Evolutionary conservation across 2,888 invertebrate genomes (phyloP), one percentile per base, ranked within the genome.

Genomic region (Pandemis heparana): DNA sequence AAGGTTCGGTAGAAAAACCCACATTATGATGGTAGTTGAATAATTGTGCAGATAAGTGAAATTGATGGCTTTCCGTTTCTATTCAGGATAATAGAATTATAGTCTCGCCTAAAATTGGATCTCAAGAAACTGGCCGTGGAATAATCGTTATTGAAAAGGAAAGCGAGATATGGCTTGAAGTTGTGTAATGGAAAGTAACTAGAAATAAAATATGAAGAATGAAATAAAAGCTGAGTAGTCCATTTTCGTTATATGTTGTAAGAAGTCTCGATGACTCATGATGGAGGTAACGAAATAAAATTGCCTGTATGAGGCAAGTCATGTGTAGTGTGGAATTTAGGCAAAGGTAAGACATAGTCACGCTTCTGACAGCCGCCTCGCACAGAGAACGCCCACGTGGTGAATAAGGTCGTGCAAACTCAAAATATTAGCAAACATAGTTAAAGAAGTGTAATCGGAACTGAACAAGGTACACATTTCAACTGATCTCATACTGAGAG

Each of bases 1-100:
- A 94, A 93, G 92, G 92, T 89, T 89, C 88, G 87, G 82, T 83
- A 84, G 84, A 87, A 88, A 91, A 91, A 85, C 91, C 90, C 91
- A 93, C 92, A 92, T 93, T 93, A 93, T 93, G 90, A 92, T 88
- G 87, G 87, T 90, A 88, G 89, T 90, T 92, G 92, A 92, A 92
- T 93, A 92, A 94, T 94, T 93, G 92, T 91, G 86, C 81, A 90
- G 92, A 92, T 93, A 93, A 92, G 89, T 87, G 83, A 83, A 89
- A 93, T 93, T 89, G 86, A 93, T 92, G 85, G 90, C 80, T 82
- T 79, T 78, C 76, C 79, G 81, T 78, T 81, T 81, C 79, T 79
- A 72, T 69, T 64, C 53, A 53, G 46, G 23, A 7, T 72, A 63
- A 43, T 12, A 60, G 65, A 65, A 18, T 41, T 63, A 32, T 32